Percentiles rank a stretch among this genome's conserved stretches.
phyloP scores from a whole-genome alignment of 2,888 invertebrate species.

The Rhagophthalmus giganteus region DNA sequence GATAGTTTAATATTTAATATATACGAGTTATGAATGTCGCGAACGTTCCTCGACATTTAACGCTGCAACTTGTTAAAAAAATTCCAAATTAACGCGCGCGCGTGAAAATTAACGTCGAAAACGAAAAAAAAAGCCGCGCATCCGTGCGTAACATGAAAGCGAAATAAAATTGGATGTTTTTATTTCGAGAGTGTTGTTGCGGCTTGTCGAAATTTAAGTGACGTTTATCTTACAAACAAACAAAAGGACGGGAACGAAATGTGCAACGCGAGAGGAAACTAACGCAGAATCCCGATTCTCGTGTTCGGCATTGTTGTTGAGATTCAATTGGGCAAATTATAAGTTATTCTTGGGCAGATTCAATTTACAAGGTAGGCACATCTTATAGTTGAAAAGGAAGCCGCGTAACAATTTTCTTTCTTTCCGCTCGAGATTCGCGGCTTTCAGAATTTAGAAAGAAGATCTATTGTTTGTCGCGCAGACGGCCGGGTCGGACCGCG shows the following conservation, averaged over 20 bases:
- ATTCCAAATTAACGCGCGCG: not conserved
- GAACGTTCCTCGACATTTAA: conserved; percentile 5
- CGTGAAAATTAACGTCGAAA: not conserved
- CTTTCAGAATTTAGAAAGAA: no score
- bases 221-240: not conserved
- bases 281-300: not conserved
- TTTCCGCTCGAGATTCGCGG: no score
- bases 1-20: conserved; percentile 43
- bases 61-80: not conserved
- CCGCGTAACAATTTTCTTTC: no score
- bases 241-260: not conserved
- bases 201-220: not conserved
- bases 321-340: not conserved
- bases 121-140: not conserved
- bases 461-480: no score
- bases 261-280: not conserved
- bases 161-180: not conserved
- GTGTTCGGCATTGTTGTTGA: not conserved
- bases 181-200: not conserved
- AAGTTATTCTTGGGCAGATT: not conserved
- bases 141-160: no score
- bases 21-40: conserved; percentile 35
- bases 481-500: no score
- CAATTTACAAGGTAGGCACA: not conserved
- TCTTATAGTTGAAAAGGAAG: no score